Percentiles rank a stretch among this genome's conserved stretches.
Conservation (phyloP, 2,888 invertebrate genomes). For the Omphaloscelis lunosa region DNA sequence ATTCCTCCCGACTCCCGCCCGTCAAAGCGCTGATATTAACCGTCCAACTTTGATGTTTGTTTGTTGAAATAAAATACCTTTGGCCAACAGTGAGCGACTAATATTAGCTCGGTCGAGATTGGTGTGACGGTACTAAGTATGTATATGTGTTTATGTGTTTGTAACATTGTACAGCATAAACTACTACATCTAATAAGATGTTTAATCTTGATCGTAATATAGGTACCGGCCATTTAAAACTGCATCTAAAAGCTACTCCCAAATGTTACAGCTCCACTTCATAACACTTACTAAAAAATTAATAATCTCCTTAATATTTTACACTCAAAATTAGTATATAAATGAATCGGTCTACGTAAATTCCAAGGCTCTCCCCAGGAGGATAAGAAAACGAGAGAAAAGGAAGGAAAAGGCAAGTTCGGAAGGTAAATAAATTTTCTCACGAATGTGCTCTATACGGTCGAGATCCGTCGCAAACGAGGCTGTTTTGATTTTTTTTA, state of each 20-base stretch:
- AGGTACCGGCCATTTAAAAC: neutral
- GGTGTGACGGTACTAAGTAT: neutral
- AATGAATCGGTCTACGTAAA: constrained; percentile 45
- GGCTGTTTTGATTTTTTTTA: constrained; percentile 34
- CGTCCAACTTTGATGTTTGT: constrained; percentile 53
- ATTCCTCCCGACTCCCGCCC: neutral
- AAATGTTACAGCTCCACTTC: neutral
- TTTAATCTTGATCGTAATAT: neutral
- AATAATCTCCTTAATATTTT: constrained; percentile 34
- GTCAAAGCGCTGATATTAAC: constrained; percentile 41
- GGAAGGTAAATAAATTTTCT: constrained; percentile 32
- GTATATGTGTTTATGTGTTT: neutral
- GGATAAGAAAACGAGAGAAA: constrained; percentile 1
- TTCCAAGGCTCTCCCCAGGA: constrained; percentile 11
- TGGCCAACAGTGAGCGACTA: constrained; percentile 11
- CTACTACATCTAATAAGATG: neutral
- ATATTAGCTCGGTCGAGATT: constrained; percentile 16
- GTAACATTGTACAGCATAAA: neutral
- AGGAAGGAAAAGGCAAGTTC: neutral
- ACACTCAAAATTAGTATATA: constrained; percentile 39
- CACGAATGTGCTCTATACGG: constrained; percentile 30
- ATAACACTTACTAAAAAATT: constrained; percentile 15
- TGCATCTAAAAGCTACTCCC: neutral
- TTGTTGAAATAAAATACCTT: constrained; percentile 45
- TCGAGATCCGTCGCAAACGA: constrained; percentile 2